Conservation (phyloP, 2,113 vertebrate species). For the Fukomys damarensis region DNA sequence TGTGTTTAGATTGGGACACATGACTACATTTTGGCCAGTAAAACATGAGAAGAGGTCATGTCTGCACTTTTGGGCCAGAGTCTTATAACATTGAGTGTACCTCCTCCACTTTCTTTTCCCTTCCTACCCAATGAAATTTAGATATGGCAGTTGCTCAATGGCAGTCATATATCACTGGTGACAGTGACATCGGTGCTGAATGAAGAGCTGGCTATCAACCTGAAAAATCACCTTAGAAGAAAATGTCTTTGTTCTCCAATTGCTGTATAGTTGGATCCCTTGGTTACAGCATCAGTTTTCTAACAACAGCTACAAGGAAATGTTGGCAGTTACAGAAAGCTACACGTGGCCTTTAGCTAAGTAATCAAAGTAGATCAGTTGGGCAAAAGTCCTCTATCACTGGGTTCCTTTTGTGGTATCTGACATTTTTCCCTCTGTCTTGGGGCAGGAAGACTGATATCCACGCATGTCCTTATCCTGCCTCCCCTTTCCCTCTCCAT, state of each 20-base stretch:
- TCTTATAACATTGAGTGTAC: neutral
- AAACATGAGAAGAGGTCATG: neutral
- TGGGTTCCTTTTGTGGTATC: neutral
- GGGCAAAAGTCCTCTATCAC: neutral
- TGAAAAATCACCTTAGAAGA: neutral
- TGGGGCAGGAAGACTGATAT: neutral
- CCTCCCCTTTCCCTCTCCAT: neutral
- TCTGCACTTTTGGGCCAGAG: neutral
- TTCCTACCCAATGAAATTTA: neutral
- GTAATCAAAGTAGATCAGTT: neutral
- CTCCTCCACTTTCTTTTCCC: neutral
- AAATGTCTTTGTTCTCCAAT: neutral
- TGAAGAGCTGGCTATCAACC: neutral
- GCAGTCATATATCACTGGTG: neutral
- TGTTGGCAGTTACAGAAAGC: neutral
- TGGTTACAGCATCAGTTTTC: neutral
- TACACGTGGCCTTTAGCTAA: neutral
- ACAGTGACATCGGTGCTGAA: too few relatives aligned
- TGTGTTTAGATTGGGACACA: neutral
- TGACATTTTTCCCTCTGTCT: neutral
- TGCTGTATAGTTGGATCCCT: too few relatives aligned
- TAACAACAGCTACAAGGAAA: neutral
- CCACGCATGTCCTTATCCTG: fast-evolving
- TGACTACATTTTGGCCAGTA: neutral
- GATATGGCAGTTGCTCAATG: neutral